Base-by-base conservation (phyloP, 2,797 vertebrate genomes). In the Trachurus trachurus region DNA sequence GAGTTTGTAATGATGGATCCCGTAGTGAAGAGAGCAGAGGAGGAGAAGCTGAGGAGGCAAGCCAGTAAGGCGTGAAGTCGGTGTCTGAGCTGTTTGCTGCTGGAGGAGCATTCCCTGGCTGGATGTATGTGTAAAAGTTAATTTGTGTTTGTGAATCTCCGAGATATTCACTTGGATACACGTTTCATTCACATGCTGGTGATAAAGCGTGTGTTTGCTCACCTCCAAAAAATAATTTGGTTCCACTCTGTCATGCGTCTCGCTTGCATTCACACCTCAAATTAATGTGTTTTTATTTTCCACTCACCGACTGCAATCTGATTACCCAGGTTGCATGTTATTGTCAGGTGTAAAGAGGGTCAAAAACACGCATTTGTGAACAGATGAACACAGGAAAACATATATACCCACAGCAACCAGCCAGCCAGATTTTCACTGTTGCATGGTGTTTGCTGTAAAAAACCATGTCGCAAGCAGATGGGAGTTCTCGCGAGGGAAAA, bases 401-500 rank as follows among this genome's bases (percentile, higher is more conserved):
- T 56, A 57, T 50, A 53, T 29, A 60, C 17, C 12, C 21, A 40
- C 44, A 66, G 56, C 21, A 56, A 13, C 15, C 39, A 52, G 42
- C 7, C 59, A 31, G 6, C 57, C 73, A 44, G 57, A 3, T 53
- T 53, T 19, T 70, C 65, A 53, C 60, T 54, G 60, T 69, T 63
- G 78, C 76, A 56, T 57, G 80, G 69, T 85, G 76, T 87, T 90
- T 83, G 81, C 72, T 91, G 90, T 88, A 84, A 90, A 90, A 91
- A 81, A 78, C 85, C 70, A 83, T 85, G 76, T 76, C 60, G 66
- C 78, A 82, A 88, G 76, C 89, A 91, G 82, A 90, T 85, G 87
- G 87, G 82, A 86, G 90, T 91, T 82, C 83, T 80, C 83, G 87
- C 89, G 77, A 80, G 78, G 79, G 75, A 87, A 71, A 84, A 87